These are phyloP conservation scores for Pitta sordida DNA, from an alignment of 2,113 vertebrate genomes.

Conservation along the genomic window DNA sequence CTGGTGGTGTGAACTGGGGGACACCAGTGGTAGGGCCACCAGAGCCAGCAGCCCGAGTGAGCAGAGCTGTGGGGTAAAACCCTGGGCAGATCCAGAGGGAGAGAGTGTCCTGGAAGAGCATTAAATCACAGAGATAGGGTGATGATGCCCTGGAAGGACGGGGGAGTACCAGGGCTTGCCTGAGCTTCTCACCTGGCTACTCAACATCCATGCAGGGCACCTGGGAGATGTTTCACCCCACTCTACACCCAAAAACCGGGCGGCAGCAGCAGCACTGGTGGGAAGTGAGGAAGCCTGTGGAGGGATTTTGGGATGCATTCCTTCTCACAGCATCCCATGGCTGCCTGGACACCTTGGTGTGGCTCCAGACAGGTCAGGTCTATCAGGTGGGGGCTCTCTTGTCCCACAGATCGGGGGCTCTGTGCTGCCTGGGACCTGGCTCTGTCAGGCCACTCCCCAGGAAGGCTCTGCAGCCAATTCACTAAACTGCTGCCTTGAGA, in stretches of 20 bases:
- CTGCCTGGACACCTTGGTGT: not conserved
- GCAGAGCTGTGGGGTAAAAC: not conserved
- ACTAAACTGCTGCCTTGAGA: not conserved
- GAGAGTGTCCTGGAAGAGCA: not conserved
- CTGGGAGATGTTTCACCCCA: fast-evolving
- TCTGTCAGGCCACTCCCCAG: fast-evolving
- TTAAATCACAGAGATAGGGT: not conserved
- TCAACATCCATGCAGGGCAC: not conserved
- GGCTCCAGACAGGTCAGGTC: fast-evolving
- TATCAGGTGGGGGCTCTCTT: not conserved
- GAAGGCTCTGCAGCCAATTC: not conserved
- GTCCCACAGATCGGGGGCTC: not conserved
- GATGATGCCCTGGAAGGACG: too few relatives aligned
- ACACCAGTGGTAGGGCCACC: not conserved
- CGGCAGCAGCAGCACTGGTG: not conserved
- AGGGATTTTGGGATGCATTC: not conserved
- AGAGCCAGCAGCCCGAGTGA: not conserved
- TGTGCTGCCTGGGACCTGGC: not conserved
- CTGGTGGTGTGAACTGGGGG: not conserved
- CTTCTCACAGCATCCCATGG: fast-evolving
- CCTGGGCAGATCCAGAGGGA: not conserved
- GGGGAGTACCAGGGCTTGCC: not conserved
- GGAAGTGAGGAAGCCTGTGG: too few relatives aligned
- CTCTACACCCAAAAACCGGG: fast-evolving
- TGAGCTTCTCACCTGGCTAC: not conserved